Base-by-base conservation (phyloP, 2,113 vertebrate genomes). In the Chaenogobius annularis region DNA sequence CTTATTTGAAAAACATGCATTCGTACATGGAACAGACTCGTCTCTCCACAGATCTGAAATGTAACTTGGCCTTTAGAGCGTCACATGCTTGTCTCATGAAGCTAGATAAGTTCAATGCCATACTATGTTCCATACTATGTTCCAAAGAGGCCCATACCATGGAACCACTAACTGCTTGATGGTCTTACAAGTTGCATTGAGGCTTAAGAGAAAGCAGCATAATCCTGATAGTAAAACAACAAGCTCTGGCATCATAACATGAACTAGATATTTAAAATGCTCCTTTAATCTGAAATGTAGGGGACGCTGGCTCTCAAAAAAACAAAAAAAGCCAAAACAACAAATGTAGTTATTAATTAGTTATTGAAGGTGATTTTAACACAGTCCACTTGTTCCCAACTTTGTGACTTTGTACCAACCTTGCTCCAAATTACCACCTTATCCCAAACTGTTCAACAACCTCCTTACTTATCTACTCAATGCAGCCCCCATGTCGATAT, bases 381-480 rank as follows among this genome's bases (percentile, higher is more conserved):
- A 54, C 8, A 9, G 19, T 54, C 19, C 50, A 10, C 6, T 54
- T n/a, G 9, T 10, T 10, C 10, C 0, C 15, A 20, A n/a, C 19
- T 12, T n/a, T 4, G 35, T n/a, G 35, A n/a, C 61, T 63, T 63
- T 63, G 58, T 35, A 35, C 11, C 35, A 63, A 63, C 61, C 61
- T 63, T 63, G 61, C 61, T 63, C 61, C 61, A 63, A 63, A 63
- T 63, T 10, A 43, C 31, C 35, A 43, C 61, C 61, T 19, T 10
- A 63, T 37, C 13, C 61, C 61, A 63, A 40, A 63, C 35, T 7
- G 4, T 35, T 26, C 5, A 22, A 15, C 64, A 66, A 22, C 44
- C 14, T 14, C 43, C 70, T 77, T 65, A 68, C 61, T 61, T 66
- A 81, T 86, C 73, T 20, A 48, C 23, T 72, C 70, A 13, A 59